Evolutionary conservation across 1,140 invertebrate genomes (phyloP).

Genomic region (Lordiphosa clarofinis): DNA sequence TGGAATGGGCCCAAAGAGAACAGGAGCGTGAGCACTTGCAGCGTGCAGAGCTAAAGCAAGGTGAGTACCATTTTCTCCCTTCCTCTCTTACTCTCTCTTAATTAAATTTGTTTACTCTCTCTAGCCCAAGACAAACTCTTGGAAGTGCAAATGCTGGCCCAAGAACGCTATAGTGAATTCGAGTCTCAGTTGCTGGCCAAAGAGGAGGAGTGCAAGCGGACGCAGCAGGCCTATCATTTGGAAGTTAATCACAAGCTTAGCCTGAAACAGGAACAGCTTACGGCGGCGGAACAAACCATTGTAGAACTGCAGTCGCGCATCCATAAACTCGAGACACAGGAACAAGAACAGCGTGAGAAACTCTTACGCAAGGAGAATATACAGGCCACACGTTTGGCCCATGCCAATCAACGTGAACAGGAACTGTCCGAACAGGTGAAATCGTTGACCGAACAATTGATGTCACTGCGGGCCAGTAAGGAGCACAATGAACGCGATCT

Average conservation of each 20-base stretch:
- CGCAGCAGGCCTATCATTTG: slow-evolving; percentile 51
- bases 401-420: slow-evolving; percentile 60
- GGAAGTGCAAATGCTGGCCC: slow-evolving; percentile 63
- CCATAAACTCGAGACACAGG: slow-evolving; percentile 44
- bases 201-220: slow-evolving; percentile 48
- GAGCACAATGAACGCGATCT: slow-evolving; percentile 63
- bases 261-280: slow-evolving; percentile 52
- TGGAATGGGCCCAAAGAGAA: slow-evolving; percentile 56
- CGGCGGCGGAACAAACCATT: slow-evolving; percentile 51
- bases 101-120: too few relatives aligned
- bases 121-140: slow-evolving; percentile 59
- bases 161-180: slow-evolving; percentile 50
- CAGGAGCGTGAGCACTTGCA: slow-evolving; percentile 56
- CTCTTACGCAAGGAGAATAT: slow-evolving; percentile 47
- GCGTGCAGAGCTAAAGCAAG: slow-evolving; percentile 64
- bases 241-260: slow-evolving; percentile 56
- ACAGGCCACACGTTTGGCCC: slow-evolving; percentile 45
- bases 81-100: too few relatives aligned
- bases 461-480: slow-evolving; percentile 35
- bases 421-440: slow-evolving; percentile 62
- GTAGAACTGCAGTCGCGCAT: slow-evolving; percentile 64
- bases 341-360: slow-evolving; percentile 69
- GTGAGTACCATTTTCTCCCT: slow-evolving; percentile 17
- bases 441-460: slow-evolving; percentile 57
- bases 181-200: slow-evolving; percentile 61